Base-by-base conservation (phyloP, 1,140 invertebrate genomes). In the Sipha flava region DNA sequence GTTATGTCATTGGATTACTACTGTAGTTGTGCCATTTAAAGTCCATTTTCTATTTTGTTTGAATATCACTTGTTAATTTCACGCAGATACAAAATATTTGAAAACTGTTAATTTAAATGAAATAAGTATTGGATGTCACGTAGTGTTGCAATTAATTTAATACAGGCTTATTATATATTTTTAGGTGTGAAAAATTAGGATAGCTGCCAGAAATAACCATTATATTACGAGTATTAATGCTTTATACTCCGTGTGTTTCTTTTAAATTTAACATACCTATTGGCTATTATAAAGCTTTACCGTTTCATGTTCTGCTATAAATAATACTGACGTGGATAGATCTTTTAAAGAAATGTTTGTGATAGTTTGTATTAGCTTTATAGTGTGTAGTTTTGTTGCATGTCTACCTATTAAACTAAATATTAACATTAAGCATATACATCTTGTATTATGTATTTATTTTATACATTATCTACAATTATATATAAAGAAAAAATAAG, bases 101-200 rank as follows among this genome's bases (percentile, higher is more conserved):
- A 6, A 21, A 21, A 52, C 3, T 52, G 7, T 23, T 52, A 21
- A 1, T 40, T 43, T 70, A 10, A n/a, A 29, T 31, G n/a, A 0
- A 70, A 47, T 70, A 45, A 47, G 37, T 47, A 29, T 47, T 47
- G 0, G 23, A 47, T 70, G 37, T 29, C 43, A 70, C 16, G 40
- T 47, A 70, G 43, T 70, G 66, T 70, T 70, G 66, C 66, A 47
- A 70, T 47, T 70, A 16, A 45, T 68, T 47, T 47, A 70, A 70
- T 70, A 47, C 43, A 70, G 66, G 43, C 66, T 29, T 70, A 47
- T 70, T 47, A n/a, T 70, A 45, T 68, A 23, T 62, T 21, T 34
- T 29, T 47, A 70, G 23, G 66, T 47, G 9, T 47, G 16, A 47
- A 47, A 12, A 29, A 45, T 45, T 70, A 70, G 66, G 66, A 70